Conservation (phyloP, 1,140 invertebrate genomes). For the Thalassaphorura encarpata region DNA sequence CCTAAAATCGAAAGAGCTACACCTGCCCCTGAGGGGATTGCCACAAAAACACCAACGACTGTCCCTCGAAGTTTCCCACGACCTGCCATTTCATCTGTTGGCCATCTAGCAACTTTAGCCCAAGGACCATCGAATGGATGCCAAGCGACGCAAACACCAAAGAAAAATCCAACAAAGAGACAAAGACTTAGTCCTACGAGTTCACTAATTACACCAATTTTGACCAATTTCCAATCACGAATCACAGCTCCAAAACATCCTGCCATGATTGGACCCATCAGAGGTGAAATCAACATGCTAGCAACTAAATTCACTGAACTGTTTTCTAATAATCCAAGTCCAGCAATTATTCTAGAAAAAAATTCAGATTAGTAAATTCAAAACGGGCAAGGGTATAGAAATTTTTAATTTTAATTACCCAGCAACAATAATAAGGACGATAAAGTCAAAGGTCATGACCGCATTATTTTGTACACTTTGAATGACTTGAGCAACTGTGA, state of each 20-base stretch:
- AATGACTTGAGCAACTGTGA: constrained; percentile 76
- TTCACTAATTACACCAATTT: constrained; percentile 56
- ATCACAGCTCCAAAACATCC: constrained; percentile 72
- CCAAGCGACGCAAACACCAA: constrained; percentile 60
- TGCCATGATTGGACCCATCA: constrained; percentile 80
- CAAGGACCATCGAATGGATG: constrained; percentile 48
- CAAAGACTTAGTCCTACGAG: constrained; percentile 59
- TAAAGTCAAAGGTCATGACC: constrained; percentile 71
- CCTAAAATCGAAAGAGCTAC: constrained; percentile 76
- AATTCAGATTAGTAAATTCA: constrained; percentile 13
- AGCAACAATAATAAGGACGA: constrained; percentile 63
- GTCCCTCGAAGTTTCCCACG: not conserved
- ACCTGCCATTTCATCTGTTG: constrained; percentile 67
- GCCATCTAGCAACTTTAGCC: constrained; percentile 53
- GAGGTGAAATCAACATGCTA: constrained; percentile 74
- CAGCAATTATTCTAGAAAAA: too few species aligned
- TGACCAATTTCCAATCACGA: constrained; percentile 53
- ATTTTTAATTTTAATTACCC: constrained; percentile 55
- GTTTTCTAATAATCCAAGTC: constrained; percentile 66
- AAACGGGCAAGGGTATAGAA: constrained; percentile 11
- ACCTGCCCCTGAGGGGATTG: constrained; percentile 39
- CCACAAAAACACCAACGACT: constrained; percentile 25
- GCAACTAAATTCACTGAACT: constrained; percentile 71
- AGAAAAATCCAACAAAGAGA: constrained; percentile 63
- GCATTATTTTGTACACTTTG: constrained; percentile 63